A percentile compares a stretch with the other conserved stretches of the same genome.
These are phyloP conservation scores for Tenthredo livida DNA, from an alignment of 2,888 invertebrate genomes.

Conservation along the genomic window DNA sequence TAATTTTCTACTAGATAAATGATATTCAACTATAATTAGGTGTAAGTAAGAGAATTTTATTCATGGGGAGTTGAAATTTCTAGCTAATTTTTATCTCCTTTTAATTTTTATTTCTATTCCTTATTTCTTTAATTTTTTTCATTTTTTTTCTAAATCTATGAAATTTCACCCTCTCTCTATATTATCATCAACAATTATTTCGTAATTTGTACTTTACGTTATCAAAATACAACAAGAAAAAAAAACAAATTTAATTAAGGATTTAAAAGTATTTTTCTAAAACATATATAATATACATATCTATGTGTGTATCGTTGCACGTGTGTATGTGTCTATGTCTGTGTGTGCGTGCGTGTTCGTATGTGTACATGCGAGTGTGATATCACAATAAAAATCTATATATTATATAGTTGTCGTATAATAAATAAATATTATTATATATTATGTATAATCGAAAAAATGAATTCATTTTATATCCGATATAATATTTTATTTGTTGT, in stretches of 20 bases:
- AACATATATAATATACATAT: neutral
- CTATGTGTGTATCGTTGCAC: neutral
- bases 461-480: neutral
- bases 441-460: neutral
- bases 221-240: neutral
- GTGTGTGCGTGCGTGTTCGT: neutral
- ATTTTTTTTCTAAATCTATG: neutral
- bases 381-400: neutral
- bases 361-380: neutral
- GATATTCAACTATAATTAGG: neutral
- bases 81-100: neutral
- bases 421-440: neutral
- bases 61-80: neutral
- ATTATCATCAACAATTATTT: neutral
- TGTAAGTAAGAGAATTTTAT: neutral
- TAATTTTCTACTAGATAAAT: neutral
- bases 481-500: neutral
- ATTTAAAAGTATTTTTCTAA: conserved; percentile 15
- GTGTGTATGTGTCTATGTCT: neutral
- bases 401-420: neutral
- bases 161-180: neutral
- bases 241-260: neutral
- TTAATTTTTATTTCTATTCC: neutral
- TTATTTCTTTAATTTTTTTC: neutral
- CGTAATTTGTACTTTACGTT: neutral